Percentiles rank a stretch among this genome's conserved stretches.
Evolutionary conservation across 2,888 invertebrate species (phyloP).

Genomic region (Zelleria hepariella): DNA sequence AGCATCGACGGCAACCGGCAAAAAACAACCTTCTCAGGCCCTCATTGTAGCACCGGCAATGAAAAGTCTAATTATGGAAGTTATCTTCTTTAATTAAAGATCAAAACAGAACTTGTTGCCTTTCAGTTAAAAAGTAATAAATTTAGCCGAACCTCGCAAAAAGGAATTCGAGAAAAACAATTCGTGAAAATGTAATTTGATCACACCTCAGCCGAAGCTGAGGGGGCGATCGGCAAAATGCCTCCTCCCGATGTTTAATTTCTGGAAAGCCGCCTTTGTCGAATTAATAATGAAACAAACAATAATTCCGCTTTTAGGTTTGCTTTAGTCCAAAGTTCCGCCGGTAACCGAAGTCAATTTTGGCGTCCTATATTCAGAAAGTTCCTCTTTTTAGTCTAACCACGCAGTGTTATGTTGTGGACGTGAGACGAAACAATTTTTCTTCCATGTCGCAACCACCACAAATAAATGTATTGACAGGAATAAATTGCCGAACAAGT

Average conservation of each 20-base stretch:
- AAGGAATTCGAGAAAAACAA: not conserved
- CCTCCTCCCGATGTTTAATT: not conserved
- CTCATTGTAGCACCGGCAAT: not conserved
- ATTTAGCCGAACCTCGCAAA: not conserved
- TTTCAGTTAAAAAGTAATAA: not conserved
- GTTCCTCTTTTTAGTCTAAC: too few relatives aligned
- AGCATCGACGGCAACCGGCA: not conserved
- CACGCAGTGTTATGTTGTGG: too few relatives aligned
- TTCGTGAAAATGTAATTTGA: not conserved
- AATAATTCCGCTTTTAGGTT: not conserved
- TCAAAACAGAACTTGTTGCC: not conserved
- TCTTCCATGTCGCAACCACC: too few relatives aligned
- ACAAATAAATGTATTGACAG: too few relatives aligned
- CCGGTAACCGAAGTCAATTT: not conserved
- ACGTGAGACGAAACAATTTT: too few relatives aligned
- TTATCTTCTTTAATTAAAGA: not conserved
- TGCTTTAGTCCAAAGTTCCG: not conserved
- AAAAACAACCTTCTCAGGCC: slow-evolving; percentile 3
- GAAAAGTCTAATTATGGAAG: not conserved
- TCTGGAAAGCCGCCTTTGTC: not conserved
- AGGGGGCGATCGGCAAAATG: not conserved
- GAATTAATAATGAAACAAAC: not conserved
- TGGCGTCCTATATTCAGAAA: not conserved
- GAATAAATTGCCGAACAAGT: too few relatives aligned
- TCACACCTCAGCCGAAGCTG: not conserved